Evolutionary conservation across 2,888 invertebrate species (phyloP), one percentile per base, ranked within the genome.

Genomic region (Hydroisotoma schaefferi): DNA sequence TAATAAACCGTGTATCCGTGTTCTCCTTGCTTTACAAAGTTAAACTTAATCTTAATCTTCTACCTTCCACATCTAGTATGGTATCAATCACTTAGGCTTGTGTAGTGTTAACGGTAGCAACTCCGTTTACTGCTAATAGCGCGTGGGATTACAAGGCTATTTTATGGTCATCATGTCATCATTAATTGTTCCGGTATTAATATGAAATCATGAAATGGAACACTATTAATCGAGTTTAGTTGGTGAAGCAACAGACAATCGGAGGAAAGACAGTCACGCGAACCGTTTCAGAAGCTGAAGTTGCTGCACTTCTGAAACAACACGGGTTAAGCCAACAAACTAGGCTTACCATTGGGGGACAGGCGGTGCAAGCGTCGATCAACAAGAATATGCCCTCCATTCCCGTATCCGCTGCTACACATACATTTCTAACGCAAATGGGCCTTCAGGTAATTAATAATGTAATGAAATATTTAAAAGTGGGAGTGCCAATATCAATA

Each of bases 201-300:
- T 43, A 43, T 43, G 10, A 8, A 43, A n/a, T 43, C 26, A 18
- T 22, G 26, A 23, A 27, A 28, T 18, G 33, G 15, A 57, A 40
- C n/a, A n/a, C n/a, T n/a, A n/a, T n/a, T n/a, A n/a, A 15, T 33
- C 33, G 33, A 10, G 8, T 33, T 20, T 55, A 72, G 71, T 58
- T 72, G 57, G 66, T 72, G 27, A 72, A 69, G 49, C 71, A 70
- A 38, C 70, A 70, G 27, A 69, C 67, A 6, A 64, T 70, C 23
- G 70, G 70, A 25, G 71, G 70, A 25, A 70, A 70, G 56, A 66
- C 68, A 0, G 66, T 72, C 4, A 70, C 71, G 8, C 61, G 70
- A 8, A 59, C 70, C 10, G 65, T 70, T 3, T 68, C 70, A 1
- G 71, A 72, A 8, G 66, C 71, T 1, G 71, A 72, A 38, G 60